Conservation (phyloP, 2,888 invertebrate genomes). For the Tupiocoris notatus region DNA sequence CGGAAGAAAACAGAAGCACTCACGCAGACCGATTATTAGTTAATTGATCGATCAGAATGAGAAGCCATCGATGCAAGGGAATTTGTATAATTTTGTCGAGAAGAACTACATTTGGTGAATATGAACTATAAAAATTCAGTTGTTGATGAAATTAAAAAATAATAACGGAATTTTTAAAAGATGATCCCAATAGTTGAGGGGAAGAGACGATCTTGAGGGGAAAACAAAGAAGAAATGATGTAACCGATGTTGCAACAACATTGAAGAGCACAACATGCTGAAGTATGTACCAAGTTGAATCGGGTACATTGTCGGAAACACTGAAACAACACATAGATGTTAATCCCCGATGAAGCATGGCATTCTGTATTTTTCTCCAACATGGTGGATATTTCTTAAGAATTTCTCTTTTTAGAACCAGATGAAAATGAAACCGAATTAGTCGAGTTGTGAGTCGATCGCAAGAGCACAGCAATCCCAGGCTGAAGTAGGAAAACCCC, state of each 20-base stretch:
- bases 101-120: too few relatives aligned
- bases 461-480: constrained; percentile 37
- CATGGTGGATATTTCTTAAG: not conserved
- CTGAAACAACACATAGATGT: constrained; percentile 21
- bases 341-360: constrained; percentile 24
- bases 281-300: not conserved
- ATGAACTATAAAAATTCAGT: too few relatives aligned
- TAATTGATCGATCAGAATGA: too few relatives aligned
- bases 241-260: not conserved
- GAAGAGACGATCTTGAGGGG: too few relatives aligned
- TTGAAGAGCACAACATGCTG: not conserved
- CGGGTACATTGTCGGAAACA: not conserved
- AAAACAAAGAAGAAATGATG: not conserved
- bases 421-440: constrained; percentile 16
- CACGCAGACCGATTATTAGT: too few relatives aligned
- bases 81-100: too few relatives aligned
- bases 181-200: too few relatives aligned
- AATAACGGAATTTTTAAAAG: too few relatives aligned
- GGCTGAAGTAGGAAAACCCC: constrained; percentile 14
- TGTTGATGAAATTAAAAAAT: too few relatives aligned
- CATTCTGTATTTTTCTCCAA: constrained; percentile 12
- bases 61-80: too few relatives aligned
- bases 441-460: constrained; percentile 10
- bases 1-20: too few relatives aligned
- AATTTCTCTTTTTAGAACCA: too few relatives aligned